Percentiles rank a stretch among this genome's conserved stretches.
These are phyloP conservation scores for Plusia festucae DNA, from an alignment of 2,888 invertebrate species.

Conservation along the genomic window DNA sequence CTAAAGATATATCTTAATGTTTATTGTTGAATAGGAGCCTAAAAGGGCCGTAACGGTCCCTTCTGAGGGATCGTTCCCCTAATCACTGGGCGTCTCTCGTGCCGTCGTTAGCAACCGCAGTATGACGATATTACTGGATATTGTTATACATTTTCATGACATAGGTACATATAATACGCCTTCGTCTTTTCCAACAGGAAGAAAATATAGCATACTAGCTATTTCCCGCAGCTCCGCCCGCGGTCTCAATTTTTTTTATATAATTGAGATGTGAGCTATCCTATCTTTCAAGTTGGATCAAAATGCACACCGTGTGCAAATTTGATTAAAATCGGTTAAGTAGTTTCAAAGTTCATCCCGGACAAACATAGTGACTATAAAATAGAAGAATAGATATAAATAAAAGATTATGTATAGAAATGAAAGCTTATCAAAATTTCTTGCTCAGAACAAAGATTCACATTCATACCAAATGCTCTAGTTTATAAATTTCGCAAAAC, in stretches of 20 bases:
- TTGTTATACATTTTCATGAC: slow-evolving; percentile 8
- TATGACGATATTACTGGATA: neutral
- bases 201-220: neutral
- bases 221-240: too few relatives aligned
- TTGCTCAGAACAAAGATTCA: neutral
- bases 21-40: slow-evolving; percentile 6
- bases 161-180: neutral
- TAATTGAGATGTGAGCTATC: too few relatives aligned
- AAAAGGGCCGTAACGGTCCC: slow-evolving; percentile 8
- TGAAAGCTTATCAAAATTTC: neutral
- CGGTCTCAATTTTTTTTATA: too few relatives aligned
- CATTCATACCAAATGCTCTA: neutral
- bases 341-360: too few relatives aligned
- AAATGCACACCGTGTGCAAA: too few relatives aligned
- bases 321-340: too few relatives aligned
- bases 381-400: too few relatives aligned
- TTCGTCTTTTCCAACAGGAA: neutral
- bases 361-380: too few relatives aligned
- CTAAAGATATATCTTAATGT: slow-evolving; percentile 11
- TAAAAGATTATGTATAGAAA: too few relatives aligned
- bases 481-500: too few relatives aligned
- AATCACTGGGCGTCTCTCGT: slow-evolving; percentile 22
- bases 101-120: neutral
- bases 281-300: too few relatives aligned
- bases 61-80: slow-evolving; percentile 15